A percentile compares a stretch with the other conserved stretches of the same genome.
Conservation (phyloP, 2,888 invertebrate species). For the Cheilosia variabilis region DNA sequence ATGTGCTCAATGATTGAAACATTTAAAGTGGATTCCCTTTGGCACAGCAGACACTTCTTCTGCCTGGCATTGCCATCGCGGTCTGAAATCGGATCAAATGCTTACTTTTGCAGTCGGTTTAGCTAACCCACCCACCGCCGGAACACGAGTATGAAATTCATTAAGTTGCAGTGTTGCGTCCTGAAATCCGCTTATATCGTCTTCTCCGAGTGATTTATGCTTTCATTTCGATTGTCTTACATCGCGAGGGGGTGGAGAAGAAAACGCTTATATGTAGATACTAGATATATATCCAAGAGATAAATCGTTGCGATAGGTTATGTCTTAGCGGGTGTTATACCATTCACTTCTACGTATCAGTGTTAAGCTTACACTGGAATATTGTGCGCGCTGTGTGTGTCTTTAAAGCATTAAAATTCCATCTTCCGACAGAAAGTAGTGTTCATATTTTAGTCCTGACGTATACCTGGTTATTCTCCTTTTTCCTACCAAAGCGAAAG, state of each 20-base stretch:
- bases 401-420: slow-evolving; percentile 9
- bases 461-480: neutral
- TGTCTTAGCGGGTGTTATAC: slow-evolving; percentile 25
- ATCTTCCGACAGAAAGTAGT: neutral
- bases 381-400: neutral
- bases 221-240: slow-evolving; percentile 50
- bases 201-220: slow-evolving; percentile 53
- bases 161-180: slow-evolving; percentile 57
- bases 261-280: neutral
- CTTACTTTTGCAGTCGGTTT: neutral
- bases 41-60: neutral
- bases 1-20: slow-evolving; percentile 32
- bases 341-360: slow-evolving; percentile 42
- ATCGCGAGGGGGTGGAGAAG: neutral
- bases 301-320: neutral
- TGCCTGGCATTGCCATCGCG: neutral
- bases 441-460: slow-evolving; percentile 14
- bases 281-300: neutral
- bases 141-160: slow-evolving; percentile 14
- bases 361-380: slow-evolving; percentile 9
- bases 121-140: neutral
- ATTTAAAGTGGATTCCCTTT: slow-evolving; percentile 31
- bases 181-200: slow-evolving; percentile 54
- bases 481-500: neutral
- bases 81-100: slow-evolving; percentile 2